A percentile compares a stretch with the other conserved stretches of the same genome.
Evolutionary conservation across 2,888 invertebrate species (phyloP).

Genomic region (Mesorhabditis sp.): DNA sequence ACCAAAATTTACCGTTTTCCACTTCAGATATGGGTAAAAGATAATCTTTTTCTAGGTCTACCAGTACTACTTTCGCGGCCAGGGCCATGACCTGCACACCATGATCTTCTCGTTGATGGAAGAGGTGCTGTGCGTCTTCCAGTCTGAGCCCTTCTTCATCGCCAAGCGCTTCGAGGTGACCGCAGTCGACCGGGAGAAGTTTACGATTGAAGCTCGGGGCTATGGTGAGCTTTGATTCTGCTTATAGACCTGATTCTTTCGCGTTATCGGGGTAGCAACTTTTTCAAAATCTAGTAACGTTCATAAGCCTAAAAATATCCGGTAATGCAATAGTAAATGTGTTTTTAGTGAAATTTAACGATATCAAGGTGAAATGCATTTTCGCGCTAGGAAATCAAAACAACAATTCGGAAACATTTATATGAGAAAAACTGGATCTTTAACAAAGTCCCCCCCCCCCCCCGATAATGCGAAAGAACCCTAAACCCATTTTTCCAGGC

Average conservation of each 20-base stretch:
- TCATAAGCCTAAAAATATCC: too few species aligned
- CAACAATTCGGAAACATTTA: slow-evolving; percentile 22
- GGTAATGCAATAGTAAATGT: too few species aligned
- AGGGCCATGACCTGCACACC: slow-evolving; percentile 80
- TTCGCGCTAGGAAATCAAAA: too few species aligned
- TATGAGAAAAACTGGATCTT: neutral
- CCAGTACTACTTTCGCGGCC: slow-evolving; percentile 78
- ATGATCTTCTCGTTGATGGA: slow-evolving; percentile 88
- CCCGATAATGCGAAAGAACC: too few species aligned
- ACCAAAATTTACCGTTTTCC: neutral
- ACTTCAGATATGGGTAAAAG: too few species aligned
- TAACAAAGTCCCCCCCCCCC: neutral
- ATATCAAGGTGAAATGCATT: too few species aligned
- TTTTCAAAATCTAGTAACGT: too few species aligned
- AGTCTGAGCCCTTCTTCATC: slow-evolving; percentile 65
- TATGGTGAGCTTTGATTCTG: neutral
- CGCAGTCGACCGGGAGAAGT: slow-evolving; percentile 19
- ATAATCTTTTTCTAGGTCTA: slow-evolving; percentile 61
- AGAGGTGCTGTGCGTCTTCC: slow-evolving; percentile 84
- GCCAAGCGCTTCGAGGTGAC: slow-evolving; percentile 46
- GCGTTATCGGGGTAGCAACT: too few species aligned
- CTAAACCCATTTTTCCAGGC: slow-evolving; percentile 59
- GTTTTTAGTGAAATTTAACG: too few species aligned
- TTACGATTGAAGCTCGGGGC: slow-evolving; percentile 12
- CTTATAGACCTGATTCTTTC: slow-evolving; percentile 26